phyloP scores from a whole-genome alignment of 64 coral and sea anemone genomes.

The Montipora sp. region DNA sequence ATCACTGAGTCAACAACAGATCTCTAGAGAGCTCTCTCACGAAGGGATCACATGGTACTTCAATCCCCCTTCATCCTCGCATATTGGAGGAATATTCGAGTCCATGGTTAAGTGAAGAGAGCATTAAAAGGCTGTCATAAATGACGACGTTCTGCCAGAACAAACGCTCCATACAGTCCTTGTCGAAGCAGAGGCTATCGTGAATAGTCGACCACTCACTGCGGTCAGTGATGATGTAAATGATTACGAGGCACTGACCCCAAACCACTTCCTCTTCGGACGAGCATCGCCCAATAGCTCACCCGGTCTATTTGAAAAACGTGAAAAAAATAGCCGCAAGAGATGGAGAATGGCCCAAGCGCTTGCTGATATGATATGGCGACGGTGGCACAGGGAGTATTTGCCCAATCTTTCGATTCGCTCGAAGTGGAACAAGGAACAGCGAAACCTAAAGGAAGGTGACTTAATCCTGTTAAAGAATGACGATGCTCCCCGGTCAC shows the following conservation, averaged over 20 bases:
- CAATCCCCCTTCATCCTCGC: constrained; percentile 1
- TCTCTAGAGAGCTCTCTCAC: not conserved
- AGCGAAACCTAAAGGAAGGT: constrained; percentile 1
- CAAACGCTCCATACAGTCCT: constrained; percentile 21
- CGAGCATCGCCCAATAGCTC: constrained; percentile 15
- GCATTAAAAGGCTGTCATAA: constrained; percentile 19
- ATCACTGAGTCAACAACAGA: not conserved
- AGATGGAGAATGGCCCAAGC: constrained; percentile 32
- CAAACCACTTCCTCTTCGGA: not conserved
- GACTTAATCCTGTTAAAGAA: too few relatives aligned
- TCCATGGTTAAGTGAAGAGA: constrained; percentile 34
- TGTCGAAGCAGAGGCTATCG: constrained; percentile 20
- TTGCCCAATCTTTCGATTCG: not conserved
- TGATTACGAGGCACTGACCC: constrained; percentile 8
- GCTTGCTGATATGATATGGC: constrained; percentile 43
- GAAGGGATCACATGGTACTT: constrained; percentile 33
- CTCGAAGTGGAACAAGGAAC: constrained; percentile 42
- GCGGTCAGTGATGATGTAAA: not conserved
- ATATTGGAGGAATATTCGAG: constrained; percentile 26
- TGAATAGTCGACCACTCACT: constrained; percentile 39
- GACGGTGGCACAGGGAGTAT: constrained; percentile 50
- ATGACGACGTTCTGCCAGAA: not conserved
- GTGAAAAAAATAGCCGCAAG: constrained; percentile 4
- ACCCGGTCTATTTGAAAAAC: constrained; percentile 38
- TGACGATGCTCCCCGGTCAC: too few relatives aligned